A percentile compares a stretch with the other conserved stretches of the same genome.
Evolutionary conservation across 2,888 invertebrate genomes (phyloP).

Genomic region (Serrognathus titanus): DNA sequence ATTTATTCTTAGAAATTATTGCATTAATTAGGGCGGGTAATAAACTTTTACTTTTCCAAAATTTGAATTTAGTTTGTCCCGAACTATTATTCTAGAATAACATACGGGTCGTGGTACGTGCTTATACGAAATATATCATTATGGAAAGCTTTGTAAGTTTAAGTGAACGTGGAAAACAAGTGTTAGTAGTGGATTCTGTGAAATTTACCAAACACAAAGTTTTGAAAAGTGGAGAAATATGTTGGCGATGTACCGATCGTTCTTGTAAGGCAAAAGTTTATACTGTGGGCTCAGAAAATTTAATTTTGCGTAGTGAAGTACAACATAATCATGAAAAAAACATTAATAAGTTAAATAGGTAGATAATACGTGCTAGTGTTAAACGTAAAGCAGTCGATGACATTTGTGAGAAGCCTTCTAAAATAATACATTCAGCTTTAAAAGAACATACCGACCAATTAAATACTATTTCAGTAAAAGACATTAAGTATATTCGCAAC

Average conservation of each 20-base stretch:
- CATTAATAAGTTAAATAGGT: conserved; percentile 7
- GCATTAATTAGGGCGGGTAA: background rate
- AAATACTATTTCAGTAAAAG: background rate
- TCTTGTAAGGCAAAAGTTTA: background rate
- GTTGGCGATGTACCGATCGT: background rate
- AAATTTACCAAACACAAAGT: too few species aligned
- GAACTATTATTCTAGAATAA: too few species aligned
- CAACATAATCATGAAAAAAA: background rate
- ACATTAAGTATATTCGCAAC: background rate
- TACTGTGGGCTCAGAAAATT: background rate
- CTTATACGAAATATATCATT: too few species aligned
- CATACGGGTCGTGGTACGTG: too few species aligned
- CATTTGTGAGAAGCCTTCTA: conserved; percentile 1
- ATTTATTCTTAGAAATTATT: background rate
- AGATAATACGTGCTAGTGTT: conserved; percentile 6
- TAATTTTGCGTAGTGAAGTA: background rate
- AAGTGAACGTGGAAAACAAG: too few species aligned
- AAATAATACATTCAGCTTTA: conserved; percentile 1
- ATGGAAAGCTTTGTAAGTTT: too few species aligned
- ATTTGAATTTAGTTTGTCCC: too few species aligned
- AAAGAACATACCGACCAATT: background rate
- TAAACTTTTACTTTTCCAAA: too few species aligned
- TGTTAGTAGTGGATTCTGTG: too few species aligned
- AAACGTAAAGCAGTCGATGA: background rate
- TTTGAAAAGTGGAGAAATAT: too few species aligned